Evolutionary conservation across 2,113 vertebrate genomes (phyloP), one percentile per base, ranked within the genome.

Genomic region (Leptobrachium leishanense): DNA sequence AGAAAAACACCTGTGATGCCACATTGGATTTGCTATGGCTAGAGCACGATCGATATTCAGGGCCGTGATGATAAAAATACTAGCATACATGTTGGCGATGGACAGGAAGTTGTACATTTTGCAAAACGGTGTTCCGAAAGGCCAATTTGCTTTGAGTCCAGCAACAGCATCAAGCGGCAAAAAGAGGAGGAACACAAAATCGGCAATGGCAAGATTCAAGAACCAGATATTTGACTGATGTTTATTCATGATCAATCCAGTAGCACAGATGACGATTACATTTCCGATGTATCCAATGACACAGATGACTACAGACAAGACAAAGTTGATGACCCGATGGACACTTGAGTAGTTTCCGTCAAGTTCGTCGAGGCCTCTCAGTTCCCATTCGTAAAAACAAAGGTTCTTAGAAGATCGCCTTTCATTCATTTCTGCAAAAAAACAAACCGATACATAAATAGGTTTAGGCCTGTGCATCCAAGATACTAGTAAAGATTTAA

Each of bases 191-290:
- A 50, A 66, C 40, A 66, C 2, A 2, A 72, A 66, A 43, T 79
- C 77, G 5, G 59, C 62, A 20, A 79, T 42, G 43, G 77, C 77
- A 31, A 79, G 15, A 53, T 79, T 79, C 7, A 79, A 39, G 39
- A 79, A 66, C 77, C 77, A 79, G 40, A 72, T 66, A 39, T 57
- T 72, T 2, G 68, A 72, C 12, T 72, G 71, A 57, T 65, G 62
- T 6, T 79, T 65, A 44, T 79, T 66, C 69, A 79, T 55, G 12
- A 79, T 31, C 4, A 79, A 66, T 72, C 31, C 70, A 2, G 6
- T 20, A 43, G 63, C 13, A 40, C 13, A 54, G 62, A 79, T 72
- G 8, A 79, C 77, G 10, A 65, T n/a, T 3, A 57, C 69, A 13
- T 79, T 79, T 15, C 69, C 77, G 10, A 79, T 40, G 9, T 72